phyloP scores from a whole-genome alignment of 2,888 invertebrate species.

The Harmothoe impar region DNA sequence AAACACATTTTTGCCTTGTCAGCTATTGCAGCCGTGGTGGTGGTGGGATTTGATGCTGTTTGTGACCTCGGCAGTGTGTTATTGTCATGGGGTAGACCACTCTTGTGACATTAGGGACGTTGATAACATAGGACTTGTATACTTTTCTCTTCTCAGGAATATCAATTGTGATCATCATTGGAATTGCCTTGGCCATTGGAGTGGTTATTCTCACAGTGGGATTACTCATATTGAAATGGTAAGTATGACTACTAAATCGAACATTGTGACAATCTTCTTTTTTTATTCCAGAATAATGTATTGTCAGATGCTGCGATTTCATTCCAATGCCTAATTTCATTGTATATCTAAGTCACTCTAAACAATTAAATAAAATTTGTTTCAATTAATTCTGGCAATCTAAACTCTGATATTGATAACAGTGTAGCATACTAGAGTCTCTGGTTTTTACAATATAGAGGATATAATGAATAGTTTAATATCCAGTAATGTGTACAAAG shows the following conservation, averaged over 20 bases:
- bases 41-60: background rate
- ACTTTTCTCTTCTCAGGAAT: slow-evolving; percentile 53
- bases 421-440: no score
- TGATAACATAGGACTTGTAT: background rate
- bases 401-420: no score
- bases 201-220: slow-evolving; percentile 61
- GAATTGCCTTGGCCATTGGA: slow-evolving; percentile 64
- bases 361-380: no score
- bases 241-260: background rate
- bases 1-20: background rate
- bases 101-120: background rate
- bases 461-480: no score
- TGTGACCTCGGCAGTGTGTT: background rate
- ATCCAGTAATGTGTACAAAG: no score
- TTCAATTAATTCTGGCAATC: no score
- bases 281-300: no score
- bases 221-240: slow-evolving; percentile 57
- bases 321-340: no score
- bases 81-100: background rate
- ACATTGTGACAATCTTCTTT: no score
- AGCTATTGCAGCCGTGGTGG: background rate
- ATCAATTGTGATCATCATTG: slow-evolving; percentile 64
- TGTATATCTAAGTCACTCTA: no score
- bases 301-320: no score
- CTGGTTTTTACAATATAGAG: no score